Evolutionary conservation across 2,797 vertebrate species (phyloP).

Genomic region (Takifugu rubripes): DNA sequence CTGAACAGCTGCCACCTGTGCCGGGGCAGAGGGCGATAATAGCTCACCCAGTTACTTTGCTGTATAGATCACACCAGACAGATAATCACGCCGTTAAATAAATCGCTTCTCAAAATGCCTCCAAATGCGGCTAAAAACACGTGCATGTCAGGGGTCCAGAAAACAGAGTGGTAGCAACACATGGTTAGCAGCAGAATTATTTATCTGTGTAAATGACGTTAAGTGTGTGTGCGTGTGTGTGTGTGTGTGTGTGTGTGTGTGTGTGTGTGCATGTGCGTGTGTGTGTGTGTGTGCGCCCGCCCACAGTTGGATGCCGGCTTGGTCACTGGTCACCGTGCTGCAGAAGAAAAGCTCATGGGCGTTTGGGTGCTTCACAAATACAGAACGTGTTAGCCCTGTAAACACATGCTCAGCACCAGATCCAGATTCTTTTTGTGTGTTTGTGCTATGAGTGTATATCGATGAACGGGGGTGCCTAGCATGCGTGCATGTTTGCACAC

Average conservation of each 20-base stretch:
- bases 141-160: constrained; percentile 47
- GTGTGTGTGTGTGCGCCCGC: constrained; percentile 5
- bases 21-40: constrained; percentile 43
- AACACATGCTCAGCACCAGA: constrained; percentile 69
- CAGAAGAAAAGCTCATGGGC: constrained; percentile 46
- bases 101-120: constrained; percentile 60
- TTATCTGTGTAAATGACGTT: constrained; percentile 10
- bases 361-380: constrained; percentile 61
- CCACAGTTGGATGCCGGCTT: constrained; percentile 47
- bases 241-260: constrained; percentile 8
- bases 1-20: constrained; percentile 55
- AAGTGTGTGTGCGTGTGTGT: constrained; percentile 2
- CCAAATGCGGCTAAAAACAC: constrained; percentile 54
- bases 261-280: constrained; percentile 3
- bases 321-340: constrained; percentile 56
- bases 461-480: constrained; percentile 1
- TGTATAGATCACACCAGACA: constrained; percentile 38
- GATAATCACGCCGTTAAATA: constrained; percentile 64
- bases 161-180: constrained; percentile 27
- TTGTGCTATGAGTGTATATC: background rate
- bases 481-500: constrained; percentile 12
- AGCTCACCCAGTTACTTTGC: constrained; percentile 39
- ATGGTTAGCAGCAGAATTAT: constrained; percentile 15
- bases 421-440: constrained; percentile 50
- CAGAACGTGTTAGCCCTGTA: constrained; percentile 45